Percentiles rank a stretch among this genome's conserved stretches.
Conservation (phyloP, 2,113 vertebrate species). For the Pelobates fuscus region DNA sequence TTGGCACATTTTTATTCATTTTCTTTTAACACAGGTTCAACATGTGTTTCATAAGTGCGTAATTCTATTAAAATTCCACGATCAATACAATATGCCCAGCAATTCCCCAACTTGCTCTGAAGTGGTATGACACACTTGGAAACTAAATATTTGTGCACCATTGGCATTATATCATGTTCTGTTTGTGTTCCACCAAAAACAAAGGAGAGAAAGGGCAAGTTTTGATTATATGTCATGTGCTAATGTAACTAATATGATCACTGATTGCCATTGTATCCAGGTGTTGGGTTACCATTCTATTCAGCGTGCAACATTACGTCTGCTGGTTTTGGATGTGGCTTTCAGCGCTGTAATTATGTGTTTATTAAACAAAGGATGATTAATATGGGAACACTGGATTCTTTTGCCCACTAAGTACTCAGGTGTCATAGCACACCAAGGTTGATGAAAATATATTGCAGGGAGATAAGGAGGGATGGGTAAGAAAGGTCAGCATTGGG, state of each 20-base stretch:
- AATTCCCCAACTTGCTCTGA: conserved; percentile 37
- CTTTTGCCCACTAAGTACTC: background rate
- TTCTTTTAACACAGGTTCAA: conserved; percentile 17
- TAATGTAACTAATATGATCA: conserved; percentile 38
- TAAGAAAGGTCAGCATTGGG: too few species aligned
- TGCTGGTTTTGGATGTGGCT: conserved; percentile 8
- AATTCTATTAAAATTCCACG: conserved; percentile 43
- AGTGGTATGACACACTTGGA: conserved; percentile 43
- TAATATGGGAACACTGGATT: conserved; percentile 5
- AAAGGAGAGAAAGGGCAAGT: conserved; percentile 33
- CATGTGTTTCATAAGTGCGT: conserved; percentile 30
- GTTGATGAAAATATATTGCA: background rate
- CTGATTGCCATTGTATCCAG: conserved; percentile 33
- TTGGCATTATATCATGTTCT: conserved; percentile 40
- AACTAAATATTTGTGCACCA: conserved; percentile 47
- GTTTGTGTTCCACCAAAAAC: conserved; percentile 46
- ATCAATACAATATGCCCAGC: conserved; percentile 38
- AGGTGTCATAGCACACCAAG: background rate
- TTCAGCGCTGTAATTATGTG: conserved; percentile 9
- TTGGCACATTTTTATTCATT: conserved; percentile 29
- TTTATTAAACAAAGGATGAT: conserved; percentile 3
- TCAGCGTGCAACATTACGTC: conserved; percentile 24
- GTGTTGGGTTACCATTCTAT: conserved; percentile 34
- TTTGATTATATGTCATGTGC: conserved; percentile 30
- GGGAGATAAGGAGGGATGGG: too few species aligned